phyloP scores from a whole-genome alignment of 1,140 invertebrate genomes.

The Penaeus chinensis region DNA sequence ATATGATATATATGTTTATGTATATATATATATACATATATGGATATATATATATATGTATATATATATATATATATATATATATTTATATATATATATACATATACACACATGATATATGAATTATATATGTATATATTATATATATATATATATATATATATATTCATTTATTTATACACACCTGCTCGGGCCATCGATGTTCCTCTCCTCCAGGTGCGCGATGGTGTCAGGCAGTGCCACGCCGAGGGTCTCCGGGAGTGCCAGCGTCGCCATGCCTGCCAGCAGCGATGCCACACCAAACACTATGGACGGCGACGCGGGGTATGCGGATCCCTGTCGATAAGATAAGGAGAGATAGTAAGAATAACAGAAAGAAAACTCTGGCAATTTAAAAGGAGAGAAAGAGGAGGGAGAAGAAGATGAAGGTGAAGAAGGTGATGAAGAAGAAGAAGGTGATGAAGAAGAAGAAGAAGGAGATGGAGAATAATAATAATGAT shows the following conservation, averaged over 20 bases:
- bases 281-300: constrained; percentile 72
- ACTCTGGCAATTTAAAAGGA: not conserved
- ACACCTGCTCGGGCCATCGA: not conserved
- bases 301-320: constrained; percentile 74
- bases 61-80: not conserved
- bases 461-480: too few relatives aligned
- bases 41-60: constrained; percentile 15
- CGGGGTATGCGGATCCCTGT: constrained; percentile 67
- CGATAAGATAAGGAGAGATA: not conserved
- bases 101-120: not conserved
- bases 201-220: constrained; percentile 66
- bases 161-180: constrained; percentile 2
- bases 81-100: too few relatives aligned
- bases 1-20: constrained; percentile 3
- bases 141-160: constrained; percentile 26
- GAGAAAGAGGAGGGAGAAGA: not conserved
- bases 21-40: constrained; percentile 13
- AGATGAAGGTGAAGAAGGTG: too few relatives aligned
- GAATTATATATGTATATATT: constrained; percentile 14
- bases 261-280: constrained; percentile 69
- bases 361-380: not conserved
- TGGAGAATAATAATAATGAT: too few relatives aligned
- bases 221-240: constrained; percentile 73
- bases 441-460: too few relatives aligned
- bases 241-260: constrained; percentile 75